Percentiles rank a stretch among this genome's conserved stretches.
Evolutionary conservation across 2,113 vertebrate genomes (phyloP).

Genomic region (Pterophyllum scalare): DNA sequence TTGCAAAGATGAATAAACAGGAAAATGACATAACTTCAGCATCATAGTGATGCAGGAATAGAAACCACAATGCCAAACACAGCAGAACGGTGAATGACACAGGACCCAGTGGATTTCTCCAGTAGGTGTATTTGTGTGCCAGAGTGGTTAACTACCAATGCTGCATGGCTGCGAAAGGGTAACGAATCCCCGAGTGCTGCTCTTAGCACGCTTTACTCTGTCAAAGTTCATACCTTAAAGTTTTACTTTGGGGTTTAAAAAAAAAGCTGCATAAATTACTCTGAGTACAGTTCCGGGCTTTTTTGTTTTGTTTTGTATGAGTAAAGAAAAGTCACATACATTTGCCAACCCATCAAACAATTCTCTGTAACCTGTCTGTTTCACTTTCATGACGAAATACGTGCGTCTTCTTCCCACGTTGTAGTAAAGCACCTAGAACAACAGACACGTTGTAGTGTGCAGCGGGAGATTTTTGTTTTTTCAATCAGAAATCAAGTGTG

Average conservation of each 20-base stretch:
- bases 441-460: constrained; percentile 10
- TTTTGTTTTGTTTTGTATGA: constrained; percentile 38
- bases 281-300: neutral
- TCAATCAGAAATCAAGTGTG: neutral
- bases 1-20: constrained; percentile 1
- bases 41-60: constrained; percentile 18
- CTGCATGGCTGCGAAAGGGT: neutral
- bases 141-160: neutral
- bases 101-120: constrained; percentile 5
- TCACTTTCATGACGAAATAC: constrained; percentile 43
- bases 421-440: constrained; percentile 11
- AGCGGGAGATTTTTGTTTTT: constrained; percentile 19
- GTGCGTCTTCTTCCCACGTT: neutral
- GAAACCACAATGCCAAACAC: constrained; percentile 9
- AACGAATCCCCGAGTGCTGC: neutral
- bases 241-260: neutral
- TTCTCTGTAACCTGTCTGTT: constrained; percentile 29
- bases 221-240: neutral
- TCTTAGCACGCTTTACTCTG: neutral
- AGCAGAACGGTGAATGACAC: neutral
- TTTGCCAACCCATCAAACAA: constrained; percentile 54
- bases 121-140: neutral
- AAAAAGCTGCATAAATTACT: constrained; percentile 2
- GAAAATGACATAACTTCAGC: constrained; percentile 3
- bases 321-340: constrained; percentile 23